Conservation (phyloP, 2,797 vertebrate species). For the Liparis tanakae region DNA sequence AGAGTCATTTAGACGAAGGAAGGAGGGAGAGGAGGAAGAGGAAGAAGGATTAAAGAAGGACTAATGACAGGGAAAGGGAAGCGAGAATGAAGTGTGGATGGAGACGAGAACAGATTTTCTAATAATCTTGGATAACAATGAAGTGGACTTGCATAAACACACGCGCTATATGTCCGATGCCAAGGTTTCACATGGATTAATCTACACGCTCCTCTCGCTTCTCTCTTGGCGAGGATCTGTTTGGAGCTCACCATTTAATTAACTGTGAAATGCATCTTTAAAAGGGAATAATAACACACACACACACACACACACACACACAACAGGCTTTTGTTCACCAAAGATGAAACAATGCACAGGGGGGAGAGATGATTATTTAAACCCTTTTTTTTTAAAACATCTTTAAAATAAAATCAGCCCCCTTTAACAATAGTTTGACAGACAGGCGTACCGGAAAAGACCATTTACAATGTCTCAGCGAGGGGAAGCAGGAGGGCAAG, state of each 20-base stretch:
- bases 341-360: conserved; percentile 58
- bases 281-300: conserved; percentile 38
- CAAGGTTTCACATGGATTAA: conserved; percentile 48
- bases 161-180: not conserved
- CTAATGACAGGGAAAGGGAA: conserved; percentile 8
- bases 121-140: conserved; percentile 25
- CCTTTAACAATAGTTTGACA: conserved; percentile 65
- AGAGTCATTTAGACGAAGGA: not conserved
- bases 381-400: not conserved
- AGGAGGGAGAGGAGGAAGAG: not conserved
- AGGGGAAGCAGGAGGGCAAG: conserved; percentile 13
- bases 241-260: conserved; percentile 74
- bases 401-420: conserved; percentile 59
- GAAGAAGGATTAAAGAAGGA: conserved; percentile 28
- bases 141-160: conserved; percentile 18
- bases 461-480: conserved; percentile 39
- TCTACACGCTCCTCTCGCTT: conserved; percentile 32
- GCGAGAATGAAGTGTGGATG: not conserved
- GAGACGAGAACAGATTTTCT: conserved; percentile 16
- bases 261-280: conserved; percentile 66
- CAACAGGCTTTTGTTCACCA: conserved; percentile 61
- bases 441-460: conserved; percentile 41
- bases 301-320: conserved; percentile 26
- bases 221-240: conserved; percentile 47
- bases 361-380: conserved; percentile 18